A percentile compares a stretch with the other conserved stretches of the same genome.
Evolutionary conservation across 2,888 invertebrate species (phyloP).

Genomic region (Antitype chi): DNA sequence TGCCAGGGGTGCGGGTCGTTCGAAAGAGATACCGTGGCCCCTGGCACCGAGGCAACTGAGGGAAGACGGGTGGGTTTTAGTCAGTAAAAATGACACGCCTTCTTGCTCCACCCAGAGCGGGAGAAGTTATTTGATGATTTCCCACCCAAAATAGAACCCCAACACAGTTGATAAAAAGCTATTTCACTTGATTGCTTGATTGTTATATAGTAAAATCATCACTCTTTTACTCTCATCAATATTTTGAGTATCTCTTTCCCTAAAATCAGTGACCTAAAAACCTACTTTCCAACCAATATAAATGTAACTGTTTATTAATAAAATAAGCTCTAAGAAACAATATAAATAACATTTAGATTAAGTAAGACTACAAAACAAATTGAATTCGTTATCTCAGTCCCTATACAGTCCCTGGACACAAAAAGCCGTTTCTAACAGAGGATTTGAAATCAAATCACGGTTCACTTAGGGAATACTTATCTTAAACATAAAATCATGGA

Average conservation of each 20-base stretch:
- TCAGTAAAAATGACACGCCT: too few relatives aligned
- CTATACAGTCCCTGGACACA: conserved; percentile 41
- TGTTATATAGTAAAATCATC: neutral
- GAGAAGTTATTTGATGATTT: too few relatives aligned
- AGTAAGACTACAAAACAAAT: conserved; percentile 56
- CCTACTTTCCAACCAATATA: neutral
- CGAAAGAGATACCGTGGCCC: too few relatives aligned
- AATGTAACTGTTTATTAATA: conserved; percentile 25
- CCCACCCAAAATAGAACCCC: too few relatives aligned
- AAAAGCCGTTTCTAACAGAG: conserved; percentile 42
- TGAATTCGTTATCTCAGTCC: conserved; percentile 56
- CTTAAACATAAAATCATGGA: conserved; percentile 45
- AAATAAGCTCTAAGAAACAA: conserved; percentile 39
- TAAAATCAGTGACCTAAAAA: neutral
- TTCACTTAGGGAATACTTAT: conserved; percentile 54
- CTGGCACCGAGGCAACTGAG: too few relatives aligned
- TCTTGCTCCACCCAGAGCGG: too few relatives aligned
- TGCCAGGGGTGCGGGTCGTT: too few relatives aligned
- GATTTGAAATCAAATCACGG: conserved; percentile 59
- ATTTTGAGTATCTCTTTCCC: neutral
- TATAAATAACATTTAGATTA: conserved; percentile 58
- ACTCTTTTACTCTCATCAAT: neutral
- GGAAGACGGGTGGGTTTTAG: too few relatives aligned
- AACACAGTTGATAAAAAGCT: too few relatives aligned
- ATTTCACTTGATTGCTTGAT: too few relatives aligned